These are phyloP conservation scores for Lepus americanus DNA, from an alignment of 2,113 vertebrate species.

Conservation along the genomic window DNA sequence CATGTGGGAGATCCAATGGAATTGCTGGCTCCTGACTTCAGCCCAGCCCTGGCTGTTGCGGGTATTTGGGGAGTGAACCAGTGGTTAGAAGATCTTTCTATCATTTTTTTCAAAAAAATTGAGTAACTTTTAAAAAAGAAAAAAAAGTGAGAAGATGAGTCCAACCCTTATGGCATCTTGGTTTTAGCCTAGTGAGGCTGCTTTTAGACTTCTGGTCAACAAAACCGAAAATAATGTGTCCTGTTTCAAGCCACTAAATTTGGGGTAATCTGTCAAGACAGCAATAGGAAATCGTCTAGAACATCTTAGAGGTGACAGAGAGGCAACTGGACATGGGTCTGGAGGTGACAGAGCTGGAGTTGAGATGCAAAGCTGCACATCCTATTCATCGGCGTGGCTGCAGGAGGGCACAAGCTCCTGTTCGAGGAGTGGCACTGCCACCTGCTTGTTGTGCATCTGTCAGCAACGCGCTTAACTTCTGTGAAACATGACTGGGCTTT, in stretches of 20 bases:
- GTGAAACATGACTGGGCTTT: constrained; percentile 25
- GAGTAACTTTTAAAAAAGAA: no score
- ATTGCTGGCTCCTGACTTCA: no score
- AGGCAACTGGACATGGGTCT: background rate
- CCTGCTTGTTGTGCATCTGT: background rate
- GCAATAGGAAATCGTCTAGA: no score
- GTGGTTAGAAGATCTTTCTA: no score
- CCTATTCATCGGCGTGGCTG: background rate
- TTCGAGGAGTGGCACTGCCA: background rate
- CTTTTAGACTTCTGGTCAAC: background rate
- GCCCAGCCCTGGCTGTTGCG: no score
- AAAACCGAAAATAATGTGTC: constrained; percentile 46
- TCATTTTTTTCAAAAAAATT: no score
- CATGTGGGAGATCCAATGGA: no score
- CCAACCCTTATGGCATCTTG: background rate
- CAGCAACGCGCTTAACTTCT: constrained; percentile 7
- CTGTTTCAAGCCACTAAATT: background rate
- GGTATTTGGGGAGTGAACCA: no score
- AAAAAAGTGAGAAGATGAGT: background rate
- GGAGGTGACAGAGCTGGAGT: background rate
- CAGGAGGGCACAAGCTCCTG: background rate
- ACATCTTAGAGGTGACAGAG: background rate
- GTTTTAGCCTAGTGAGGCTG: background rate
- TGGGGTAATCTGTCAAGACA: background rate
- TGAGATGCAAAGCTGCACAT: background rate